These are phyloP conservation scores for Bradysia coprophila DNA, from an alignment of 1,140 invertebrate genomes.

Conservation along the genomic window DNA sequence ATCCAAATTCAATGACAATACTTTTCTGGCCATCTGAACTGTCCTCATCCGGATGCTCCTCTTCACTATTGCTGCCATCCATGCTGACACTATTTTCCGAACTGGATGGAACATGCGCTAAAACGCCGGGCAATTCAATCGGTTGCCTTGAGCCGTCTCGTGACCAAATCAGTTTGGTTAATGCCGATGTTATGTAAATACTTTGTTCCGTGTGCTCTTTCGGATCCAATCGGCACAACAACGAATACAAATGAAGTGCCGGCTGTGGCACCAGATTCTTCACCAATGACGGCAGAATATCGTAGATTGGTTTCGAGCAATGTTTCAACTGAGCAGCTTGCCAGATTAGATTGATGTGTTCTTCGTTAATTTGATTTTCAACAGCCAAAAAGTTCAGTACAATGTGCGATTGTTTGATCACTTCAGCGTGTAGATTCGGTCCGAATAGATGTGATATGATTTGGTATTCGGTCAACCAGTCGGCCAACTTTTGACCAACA, in stretches of 20 bases:
- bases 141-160: slow-evolving; percentile 36
- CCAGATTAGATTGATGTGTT: slow-evolving; percentile 88
- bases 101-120: slow-evolving; percentile 33
- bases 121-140: slow-evolving; percentile 28
- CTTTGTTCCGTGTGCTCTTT: slow-evolving; percentile 89
- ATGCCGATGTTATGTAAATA: slow-evolving; percentile 66
- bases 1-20: slow-evolving; percentile 11
- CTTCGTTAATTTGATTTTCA: slow-evolving; percentile 74
- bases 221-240: slow-evolving; percentile 67
- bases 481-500: slow-evolving; percentile 63
- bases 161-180: slow-evolving; percentile 81
- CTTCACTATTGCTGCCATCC: slow-evolving; percentile 59
- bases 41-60: slow-evolving; percentile 34
- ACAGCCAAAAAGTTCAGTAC: slow-evolving; percentile 83
- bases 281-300: slow-evolving; percentile 72
- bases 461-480: slow-evolving; percentile 78
- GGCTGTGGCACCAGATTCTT: slow-evolving; percentile 76
- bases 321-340: slow-evolving; percentile 85
- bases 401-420: slow-evolving; percentile 84
- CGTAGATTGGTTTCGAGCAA: slow-evolving; percentile 82
- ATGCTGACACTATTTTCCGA: slow-evolving; percentile 54
- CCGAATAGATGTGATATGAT: slow-evolving; percentile 91
- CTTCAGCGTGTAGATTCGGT: slow-evolving; percentile 88
- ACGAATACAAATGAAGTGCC: slow-evolving; percentile 68
- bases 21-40: slow-evolving; percentile 21